A percentile compares a stretch with the other conserved stretches of the same genome.
Evolutionary conservation across 2,888 invertebrate species (phyloP).

Genomic region (Formica aserva): DNA sequence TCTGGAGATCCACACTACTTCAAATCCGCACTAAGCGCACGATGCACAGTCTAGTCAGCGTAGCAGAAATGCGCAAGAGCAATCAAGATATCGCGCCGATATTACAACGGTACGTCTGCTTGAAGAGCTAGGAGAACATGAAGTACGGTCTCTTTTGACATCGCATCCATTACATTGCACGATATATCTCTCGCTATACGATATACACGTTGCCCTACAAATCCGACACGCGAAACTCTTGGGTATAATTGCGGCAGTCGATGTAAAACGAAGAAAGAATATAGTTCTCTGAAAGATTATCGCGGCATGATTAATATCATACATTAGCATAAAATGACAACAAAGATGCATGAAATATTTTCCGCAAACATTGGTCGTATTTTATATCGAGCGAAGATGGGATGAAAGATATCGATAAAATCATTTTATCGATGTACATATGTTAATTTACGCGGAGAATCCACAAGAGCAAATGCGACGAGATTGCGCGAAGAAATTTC

Average conservation of each 20-base stretch:
- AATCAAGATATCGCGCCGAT: conserved; percentile 46
- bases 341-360: not conserved
- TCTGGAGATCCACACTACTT: not conserved
- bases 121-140: conserved; percentile 66
- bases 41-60: conserved; percentile 29
- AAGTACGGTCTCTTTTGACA: conserved; percentile 46
- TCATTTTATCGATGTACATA: not conserved
- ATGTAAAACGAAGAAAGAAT: not conserved
- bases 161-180: conserved; percentile 43
- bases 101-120: conserved; percentile 67
- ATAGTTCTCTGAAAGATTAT: not conserved
- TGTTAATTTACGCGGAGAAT: not conserved
- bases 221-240: not conserved
- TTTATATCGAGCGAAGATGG: not conserved
- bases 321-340: not conserved
- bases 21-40: conserved; percentile 3
- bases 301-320: not conserved
- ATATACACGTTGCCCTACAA: conserved; percentile 3
- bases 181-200: conserved; percentile 8
- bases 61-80: conserved; percentile 39
- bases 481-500: not conserved
- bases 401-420: not conserved
- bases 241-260: not conserved
- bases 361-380: not conserved
- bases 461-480: no score